These are phyloP conservation scores for Sesia apiformis DNA, from an alignment of 2,888 invertebrate species.

Conservation along the genomic window DNA sequence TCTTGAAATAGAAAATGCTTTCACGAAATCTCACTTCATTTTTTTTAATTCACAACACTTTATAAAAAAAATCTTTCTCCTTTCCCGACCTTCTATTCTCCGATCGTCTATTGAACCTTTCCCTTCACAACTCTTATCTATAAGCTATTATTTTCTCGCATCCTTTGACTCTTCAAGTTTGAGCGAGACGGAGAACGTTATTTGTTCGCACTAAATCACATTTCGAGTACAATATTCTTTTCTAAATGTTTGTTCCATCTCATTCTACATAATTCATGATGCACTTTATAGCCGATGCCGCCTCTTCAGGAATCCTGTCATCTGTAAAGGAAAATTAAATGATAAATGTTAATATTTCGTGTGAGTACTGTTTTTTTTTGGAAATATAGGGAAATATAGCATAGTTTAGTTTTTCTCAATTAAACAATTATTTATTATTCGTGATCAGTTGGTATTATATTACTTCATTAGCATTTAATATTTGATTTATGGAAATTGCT, in stretches of 20 bases:
- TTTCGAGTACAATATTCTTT: conserved; percentile 40
- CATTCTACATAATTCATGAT: conserved; percentile 54
- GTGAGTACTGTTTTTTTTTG: too few species aligned
- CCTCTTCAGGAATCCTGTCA: conserved; percentile 66
- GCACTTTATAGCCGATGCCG: conserved; percentile 53
- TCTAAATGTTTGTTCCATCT: conserved; percentile 26
- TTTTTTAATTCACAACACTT: conserved; percentile 61
- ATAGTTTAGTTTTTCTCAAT: too few species aligned
- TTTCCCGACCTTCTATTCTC: conserved; percentile 19
- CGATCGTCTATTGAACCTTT: conserved; percentile 17
- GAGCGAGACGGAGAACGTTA: conserved; percentile 26
- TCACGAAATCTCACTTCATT: conserved; percentile 37
- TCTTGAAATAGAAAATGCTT: conserved; percentile 27
- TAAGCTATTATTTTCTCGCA: conserved; percentile 18
- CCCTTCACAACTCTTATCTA: conserved; percentile 15
- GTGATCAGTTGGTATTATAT: too few species aligned
- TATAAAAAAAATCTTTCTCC: conserved; percentile 60
- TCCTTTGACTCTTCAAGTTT: conserved; percentile 24
- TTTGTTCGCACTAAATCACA: conserved; percentile 43
- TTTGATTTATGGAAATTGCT: too few species aligned
- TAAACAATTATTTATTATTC: too few species aligned
- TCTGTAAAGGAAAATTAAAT: conserved; percentile 40
- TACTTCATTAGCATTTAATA: too few species aligned
- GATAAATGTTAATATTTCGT: too few species aligned
- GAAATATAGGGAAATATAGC: too few species aligned